A percentile compares a stretch with the other conserved stretches of the same genome.
phyloP scores from a whole-genome alignment of 2,113 vertebrate species.

The Noturus placidus region DNA sequence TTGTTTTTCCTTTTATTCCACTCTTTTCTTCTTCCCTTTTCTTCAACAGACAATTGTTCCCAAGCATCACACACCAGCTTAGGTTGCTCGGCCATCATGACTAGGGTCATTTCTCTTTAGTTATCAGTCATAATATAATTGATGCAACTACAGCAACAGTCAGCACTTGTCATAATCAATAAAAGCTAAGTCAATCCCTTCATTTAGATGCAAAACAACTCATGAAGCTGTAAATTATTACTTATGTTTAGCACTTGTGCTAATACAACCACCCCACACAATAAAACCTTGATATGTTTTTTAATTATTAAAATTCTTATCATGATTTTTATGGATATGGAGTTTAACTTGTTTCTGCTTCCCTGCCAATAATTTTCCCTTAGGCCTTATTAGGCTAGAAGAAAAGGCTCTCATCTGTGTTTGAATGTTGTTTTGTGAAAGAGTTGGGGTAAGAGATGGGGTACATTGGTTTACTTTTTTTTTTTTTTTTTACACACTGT shows the following conservation, averaged over 20 bases:
- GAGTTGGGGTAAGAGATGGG: no score
- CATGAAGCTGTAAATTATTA: background rate
- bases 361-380: no score
- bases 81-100: background rate
- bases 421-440: no score
- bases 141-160: background rate
- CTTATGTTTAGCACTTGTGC: background rate
- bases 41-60: background rate
- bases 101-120: background rate
- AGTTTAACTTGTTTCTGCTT: no score
- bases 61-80: background rate
- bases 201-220: background rate
- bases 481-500: background rate
- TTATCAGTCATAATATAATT: background rate
- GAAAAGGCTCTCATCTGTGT: no score
- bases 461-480: no score
- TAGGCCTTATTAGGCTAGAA: no score
- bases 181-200: background rate
- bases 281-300: background rate
- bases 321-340: background rate
- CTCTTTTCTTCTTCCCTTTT: background rate
- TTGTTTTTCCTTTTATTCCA: background rate
- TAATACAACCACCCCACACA: background rate
- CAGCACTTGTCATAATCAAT: background rate
- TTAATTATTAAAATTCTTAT: background rate